Conservation (phyloP, 1,140 invertebrate genomes). For the Diabrotica undecimpunctata region DNA sequence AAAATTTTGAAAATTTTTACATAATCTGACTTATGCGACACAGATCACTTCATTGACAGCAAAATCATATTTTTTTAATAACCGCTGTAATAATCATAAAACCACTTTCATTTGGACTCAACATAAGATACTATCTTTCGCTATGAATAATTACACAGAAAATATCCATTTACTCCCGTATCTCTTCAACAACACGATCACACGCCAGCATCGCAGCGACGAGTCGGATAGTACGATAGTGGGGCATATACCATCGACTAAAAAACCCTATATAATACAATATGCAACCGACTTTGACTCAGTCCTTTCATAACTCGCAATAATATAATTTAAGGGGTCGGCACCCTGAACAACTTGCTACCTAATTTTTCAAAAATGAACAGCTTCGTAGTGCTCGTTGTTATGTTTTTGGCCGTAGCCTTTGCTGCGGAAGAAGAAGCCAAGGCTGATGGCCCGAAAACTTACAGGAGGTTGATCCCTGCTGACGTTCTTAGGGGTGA, state of each 20-base stretch:
- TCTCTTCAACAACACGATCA: neutral
- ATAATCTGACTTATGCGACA: no score
- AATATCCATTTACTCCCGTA: neutral
- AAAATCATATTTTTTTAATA: no score
- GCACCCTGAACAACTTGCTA: constrained; percentile 4
- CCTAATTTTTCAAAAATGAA: constrained; percentile 22
- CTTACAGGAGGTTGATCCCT: constrained; percentile 75
- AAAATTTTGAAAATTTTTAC: no score
- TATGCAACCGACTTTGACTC: neutral
- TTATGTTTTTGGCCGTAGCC: constrained; percentile 50
- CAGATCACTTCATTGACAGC: no score
- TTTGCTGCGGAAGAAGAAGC: constrained; percentile 56
- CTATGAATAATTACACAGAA: neutral
- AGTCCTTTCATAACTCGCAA: constrained; percentile 5
- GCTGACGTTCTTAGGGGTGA: constrained; percentile 81
- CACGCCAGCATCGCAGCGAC: neutral
- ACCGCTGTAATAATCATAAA: no score
- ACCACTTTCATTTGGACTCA: no score
- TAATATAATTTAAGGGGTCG: neutral
- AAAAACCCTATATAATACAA: constrained; percentile 4
- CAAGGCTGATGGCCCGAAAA: constrained; percentile 54
- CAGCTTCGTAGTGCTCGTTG: constrained; percentile 23
- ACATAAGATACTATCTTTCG: no score
- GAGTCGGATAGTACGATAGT: neutral
- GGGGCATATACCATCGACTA: neutral